phyloP scores from a whole-genome alignment of 1,140 invertebrate species.

The Drosophila kepulauana region DNA sequence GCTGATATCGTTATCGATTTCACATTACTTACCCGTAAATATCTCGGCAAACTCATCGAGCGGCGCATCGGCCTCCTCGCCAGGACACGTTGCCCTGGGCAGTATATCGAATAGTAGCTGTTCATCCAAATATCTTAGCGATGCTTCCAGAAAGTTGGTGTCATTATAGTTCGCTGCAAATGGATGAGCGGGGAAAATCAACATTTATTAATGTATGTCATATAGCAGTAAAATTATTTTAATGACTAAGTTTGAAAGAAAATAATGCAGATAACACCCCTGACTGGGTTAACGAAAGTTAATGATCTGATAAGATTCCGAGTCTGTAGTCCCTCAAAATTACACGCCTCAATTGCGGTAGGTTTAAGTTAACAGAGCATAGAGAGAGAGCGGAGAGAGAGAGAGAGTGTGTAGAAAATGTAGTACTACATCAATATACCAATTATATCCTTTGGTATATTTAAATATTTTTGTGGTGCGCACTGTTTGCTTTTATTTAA shows the following conservation, averaged over 20 bases:
- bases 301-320: conserved; percentile 28
- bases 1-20: neutral
- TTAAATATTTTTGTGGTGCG: no score
- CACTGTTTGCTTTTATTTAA: no score
- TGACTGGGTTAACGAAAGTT: conserved; percentile 25
- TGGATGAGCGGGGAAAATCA: neutral
- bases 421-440: no score
- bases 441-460: no score
- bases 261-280: conserved; percentile 10
- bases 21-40: conserved; percentile 67
- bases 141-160: conserved; percentile 59
- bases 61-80: conserved; percentile 56
- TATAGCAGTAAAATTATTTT: neutral
- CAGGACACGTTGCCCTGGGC: conserved; percentile 63
- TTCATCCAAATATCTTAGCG: conserved; percentile 67
- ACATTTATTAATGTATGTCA: neutral
- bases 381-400: no score
- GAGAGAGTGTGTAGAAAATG: no score
- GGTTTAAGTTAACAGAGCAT: neutral
- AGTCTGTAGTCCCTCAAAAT: conserved; percentile 19
- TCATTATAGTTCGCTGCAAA: conserved; percentile 50
- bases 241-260: conserved; percentile 12
- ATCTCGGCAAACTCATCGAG: conserved; percentile 77
- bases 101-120: conserved; percentile 63
- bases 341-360: neutral